Conservation (phyloP, 2,888 invertebrate genomes). For the Agrenia bidenticulata region DNA sequence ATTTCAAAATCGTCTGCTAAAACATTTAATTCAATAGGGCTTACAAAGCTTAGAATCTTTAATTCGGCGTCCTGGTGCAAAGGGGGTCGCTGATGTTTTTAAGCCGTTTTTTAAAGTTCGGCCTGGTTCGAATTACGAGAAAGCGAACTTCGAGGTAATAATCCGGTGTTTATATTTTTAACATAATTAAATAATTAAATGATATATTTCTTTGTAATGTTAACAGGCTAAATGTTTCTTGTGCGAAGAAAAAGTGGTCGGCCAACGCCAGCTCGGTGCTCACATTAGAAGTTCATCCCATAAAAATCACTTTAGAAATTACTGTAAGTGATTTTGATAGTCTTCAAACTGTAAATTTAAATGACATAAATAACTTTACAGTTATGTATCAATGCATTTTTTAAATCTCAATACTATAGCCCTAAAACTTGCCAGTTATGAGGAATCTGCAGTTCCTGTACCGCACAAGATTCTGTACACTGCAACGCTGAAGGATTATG, state of each 20-base stretch:
- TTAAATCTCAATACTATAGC: too few species aligned
- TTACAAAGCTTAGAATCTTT: not conserved
- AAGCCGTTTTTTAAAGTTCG: conserved; percentile 19
- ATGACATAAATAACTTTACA: too few species aligned
- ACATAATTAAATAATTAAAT: too few species aligned
- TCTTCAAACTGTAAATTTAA: conserved; percentile 1
- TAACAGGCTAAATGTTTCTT: conserved; percentile 37
- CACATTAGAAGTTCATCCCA: conserved; percentile 35
- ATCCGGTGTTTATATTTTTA: too few species aligned
- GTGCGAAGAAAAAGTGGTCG: conserved; percentile 23
- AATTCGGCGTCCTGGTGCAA: not conserved
- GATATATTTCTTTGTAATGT: too few species aligned
- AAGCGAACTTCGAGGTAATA: conserved; percentile 33
- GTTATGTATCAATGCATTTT: too few species aligned
- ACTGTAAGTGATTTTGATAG: conserved; percentile 18
- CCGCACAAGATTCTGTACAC: conserved; percentile 16
- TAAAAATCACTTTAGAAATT: conserved; percentile 32
- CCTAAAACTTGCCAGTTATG: conserved; percentile 24
- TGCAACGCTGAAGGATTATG: conserved; percentile 28
- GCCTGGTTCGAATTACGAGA: conserved; percentile 34
- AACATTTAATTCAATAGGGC: conserved; percentile 4
- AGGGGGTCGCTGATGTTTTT: not conserved
- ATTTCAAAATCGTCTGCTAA: not conserved
- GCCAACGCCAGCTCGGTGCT: conserved; percentile 32
- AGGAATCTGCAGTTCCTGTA: conserved; percentile 8